phyloP scores from a whole-genome alignment of 2,797 vertebrate genomes.

The Fratercula arctica region DNA sequence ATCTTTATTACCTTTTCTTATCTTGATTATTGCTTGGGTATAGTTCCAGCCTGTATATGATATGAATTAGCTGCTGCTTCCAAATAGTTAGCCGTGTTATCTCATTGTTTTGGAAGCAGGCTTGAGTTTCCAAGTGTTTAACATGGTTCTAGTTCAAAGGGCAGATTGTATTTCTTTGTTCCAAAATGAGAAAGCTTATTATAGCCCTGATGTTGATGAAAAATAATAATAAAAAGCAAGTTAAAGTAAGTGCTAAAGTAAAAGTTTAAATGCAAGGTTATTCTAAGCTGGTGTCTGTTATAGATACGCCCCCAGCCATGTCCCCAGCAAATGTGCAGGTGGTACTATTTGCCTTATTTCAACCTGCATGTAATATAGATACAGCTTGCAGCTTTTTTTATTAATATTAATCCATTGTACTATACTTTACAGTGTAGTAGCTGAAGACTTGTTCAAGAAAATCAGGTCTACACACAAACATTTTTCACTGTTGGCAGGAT shows the following conservation, averaged over 20 bases:
- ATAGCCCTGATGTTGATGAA: not conserved
- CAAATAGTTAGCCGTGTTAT: not conserved
- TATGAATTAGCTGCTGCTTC: constrained; percentile 18
- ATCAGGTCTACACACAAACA: not conserved
- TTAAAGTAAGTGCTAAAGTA: not conserved
- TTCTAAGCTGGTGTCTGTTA: not conserved
- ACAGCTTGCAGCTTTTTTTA: not conserved
- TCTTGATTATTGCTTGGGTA: constrained; percentile 8
- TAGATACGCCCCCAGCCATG: not conserved
- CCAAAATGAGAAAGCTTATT: constrained; percentile 13
- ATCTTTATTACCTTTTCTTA: constrained; percentile 45
- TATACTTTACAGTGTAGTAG: not conserved
- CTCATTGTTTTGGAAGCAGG: constrained; percentile 15
- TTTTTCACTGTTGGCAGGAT: not conserved
- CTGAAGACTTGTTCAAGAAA: not conserved
- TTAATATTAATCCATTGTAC: not conserved
- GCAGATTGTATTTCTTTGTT: constrained; percentile 23
- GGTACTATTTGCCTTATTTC: not conserved
- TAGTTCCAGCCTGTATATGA: not conserved
- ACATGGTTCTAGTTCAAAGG: constrained; percentile 11
- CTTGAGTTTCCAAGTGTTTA: not conserved
- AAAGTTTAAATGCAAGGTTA: not conserved
- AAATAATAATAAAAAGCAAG: not conserved
- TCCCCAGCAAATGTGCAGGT: not conserved
- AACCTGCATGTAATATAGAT: not conserved